A percentile compares a stretch with the other conserved stretches of the same genome.
phyloP scores from a whole-genome alignment of 1,140 invertebrate genomes.

The Anoplophora glabripennis region DNA sequence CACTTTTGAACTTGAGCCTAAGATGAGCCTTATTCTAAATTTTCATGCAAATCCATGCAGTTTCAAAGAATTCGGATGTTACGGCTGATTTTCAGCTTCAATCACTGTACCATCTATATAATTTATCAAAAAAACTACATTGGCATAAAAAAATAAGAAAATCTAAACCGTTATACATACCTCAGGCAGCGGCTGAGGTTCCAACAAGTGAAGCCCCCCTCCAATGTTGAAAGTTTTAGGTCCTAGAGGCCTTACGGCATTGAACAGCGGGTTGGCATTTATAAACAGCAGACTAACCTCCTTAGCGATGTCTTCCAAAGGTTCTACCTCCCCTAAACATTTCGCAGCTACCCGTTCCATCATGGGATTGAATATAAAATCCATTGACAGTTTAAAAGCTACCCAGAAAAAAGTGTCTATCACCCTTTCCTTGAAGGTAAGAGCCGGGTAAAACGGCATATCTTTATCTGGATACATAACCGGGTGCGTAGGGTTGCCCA shows the following conservation, averaged over 20 bases:
- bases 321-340: constrained; percentile 48
- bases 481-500: constrained; percentile 8
- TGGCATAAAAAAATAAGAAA: too few species aligned
- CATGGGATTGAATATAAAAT: constrained; percentile 16
- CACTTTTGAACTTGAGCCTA: too few species aligned
- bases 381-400: background rate
- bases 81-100: too few species aligned
- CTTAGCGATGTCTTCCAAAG: constrained; percentile 49
- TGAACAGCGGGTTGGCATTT: constrained; percentile 51
- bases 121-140: too few species aligned
- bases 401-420: background rate
- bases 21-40: too few species aligned
- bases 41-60: too few species aligned
- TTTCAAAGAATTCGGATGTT: too few species aligned
- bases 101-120: too few species aligned
- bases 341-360: constrained; percentile 42
- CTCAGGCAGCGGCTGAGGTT: too few species aligned
- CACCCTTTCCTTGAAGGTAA: background rate
- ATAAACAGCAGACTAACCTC: constrained; percentile 55
- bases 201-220: too few species aligned
- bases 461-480: constrained; percentile 6
- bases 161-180: background rate
- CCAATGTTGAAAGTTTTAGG: constrained; percentile 44
- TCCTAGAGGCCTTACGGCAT: constrained; percentile 48
- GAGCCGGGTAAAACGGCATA: background rate